A percentile compares a stretch with the other conserved stretches of the same genome.
phyloP scores from a whole-genome alignment of 2,797 vertebrate species.

The Staurois parvus region DNA sequence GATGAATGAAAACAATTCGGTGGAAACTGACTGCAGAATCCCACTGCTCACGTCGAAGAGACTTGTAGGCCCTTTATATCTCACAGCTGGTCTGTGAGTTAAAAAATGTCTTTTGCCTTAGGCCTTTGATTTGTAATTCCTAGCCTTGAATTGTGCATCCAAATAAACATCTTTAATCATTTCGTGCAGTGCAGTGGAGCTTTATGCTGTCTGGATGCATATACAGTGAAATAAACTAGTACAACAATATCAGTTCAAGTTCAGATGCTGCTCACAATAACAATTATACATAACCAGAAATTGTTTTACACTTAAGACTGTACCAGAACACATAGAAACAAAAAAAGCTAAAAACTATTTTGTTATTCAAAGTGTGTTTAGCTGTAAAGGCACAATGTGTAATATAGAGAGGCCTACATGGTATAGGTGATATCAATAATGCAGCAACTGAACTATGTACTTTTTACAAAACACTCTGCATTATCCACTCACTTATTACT shows the following conservation, averaged over 20 bases:
- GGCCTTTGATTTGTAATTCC: slow-evolving; percentile 62
- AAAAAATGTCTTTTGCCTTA: slow-evolving; percentile 61
- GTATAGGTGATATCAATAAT: background rate
- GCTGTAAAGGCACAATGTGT: background rate
- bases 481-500: no score
- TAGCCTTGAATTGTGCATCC: slow-evolving; percentile 63
- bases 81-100: slow-evolving; percentile 63
- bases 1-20: slow-evolving; percentile 63
- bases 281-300: slow-evolving; percentile 40
- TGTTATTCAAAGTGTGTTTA: background rate
- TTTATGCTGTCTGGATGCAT: slow-evolving; percentile 44
- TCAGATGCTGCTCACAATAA: slow-evolving; percentile 46
- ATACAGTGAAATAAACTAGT: slow-evolving; percentile 50
- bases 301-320: background rate
- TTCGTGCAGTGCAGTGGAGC: slow-evolving; percentile 55
- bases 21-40: slow-evolving; percentile 55
- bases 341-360: background rate
- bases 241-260: slow-evolving; percentile 54
- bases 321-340: background rate
- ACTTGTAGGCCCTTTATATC: slow-evolving; percentile 60
- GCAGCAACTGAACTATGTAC: background rate
- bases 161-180: slow-evolving; percentile 64
- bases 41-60: slow-evolving; percentile 53
- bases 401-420: background rate
- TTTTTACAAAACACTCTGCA: no score